A percentile compares a stretch with the other conserved stretches of the same genome.
Conservation (phyloP, 2,797 vertebrate species). For the Coracias cyanogaster region DNA sequence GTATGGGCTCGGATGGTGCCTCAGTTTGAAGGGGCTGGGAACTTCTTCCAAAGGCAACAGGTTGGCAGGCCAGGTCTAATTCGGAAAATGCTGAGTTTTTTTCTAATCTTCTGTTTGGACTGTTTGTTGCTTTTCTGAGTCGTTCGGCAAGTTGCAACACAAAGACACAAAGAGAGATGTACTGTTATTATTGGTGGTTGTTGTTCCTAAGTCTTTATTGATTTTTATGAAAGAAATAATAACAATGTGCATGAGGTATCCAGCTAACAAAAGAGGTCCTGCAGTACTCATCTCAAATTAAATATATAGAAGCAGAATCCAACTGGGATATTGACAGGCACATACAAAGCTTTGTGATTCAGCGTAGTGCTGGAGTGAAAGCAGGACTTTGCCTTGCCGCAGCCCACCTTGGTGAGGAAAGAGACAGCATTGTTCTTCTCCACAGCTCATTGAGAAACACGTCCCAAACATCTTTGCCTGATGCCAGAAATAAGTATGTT, state of each 20-base stretch:
- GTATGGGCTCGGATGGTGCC: background rate
- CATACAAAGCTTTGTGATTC: slow-evolving; percentile 51
- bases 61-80: background rate
- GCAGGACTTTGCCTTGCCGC: background rate
- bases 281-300: slow-evolving; percentile 49
- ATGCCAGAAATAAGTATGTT: background rate
- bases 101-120: background rate
- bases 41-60: background rate
- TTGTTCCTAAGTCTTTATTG: slow-evolving; percentile 66
- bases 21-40: background rate
- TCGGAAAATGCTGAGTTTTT: background rate
- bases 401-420: background rate
- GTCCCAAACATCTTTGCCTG: background rate
- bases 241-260: slow-evolving; percentile 48
- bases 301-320: slow-evolving; percentile 50
- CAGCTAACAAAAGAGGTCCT: slow-evolving; percentile 69
- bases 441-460: accelerated
- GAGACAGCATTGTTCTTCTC: background rate
- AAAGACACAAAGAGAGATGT: slow-evolving; percentile 45
- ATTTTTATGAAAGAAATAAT: slow-evolving; percentile 71
- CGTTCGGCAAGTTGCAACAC: background rate
- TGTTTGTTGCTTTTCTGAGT: background rate
- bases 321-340: slow-evolving; percentile 58
- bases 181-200: slow-evolving; percentile 51
- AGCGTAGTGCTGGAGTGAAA: background rate